phyloP scores from a whole-genome alignment of 2,113 vertebrate species.

The Stictonetta naevosa region DNA sequence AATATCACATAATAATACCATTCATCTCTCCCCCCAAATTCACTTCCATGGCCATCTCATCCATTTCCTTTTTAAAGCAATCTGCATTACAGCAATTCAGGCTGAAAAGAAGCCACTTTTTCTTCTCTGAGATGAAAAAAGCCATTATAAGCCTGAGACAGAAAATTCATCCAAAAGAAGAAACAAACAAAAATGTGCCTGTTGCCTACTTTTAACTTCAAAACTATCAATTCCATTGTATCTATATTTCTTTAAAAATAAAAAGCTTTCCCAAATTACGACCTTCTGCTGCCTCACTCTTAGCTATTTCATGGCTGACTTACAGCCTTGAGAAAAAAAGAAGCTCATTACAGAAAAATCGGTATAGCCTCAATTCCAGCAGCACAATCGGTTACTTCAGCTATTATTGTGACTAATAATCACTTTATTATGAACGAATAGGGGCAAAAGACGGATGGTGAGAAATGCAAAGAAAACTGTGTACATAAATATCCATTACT shows the following conservation, averaged over 20 bases:
- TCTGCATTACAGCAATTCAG: background rate
- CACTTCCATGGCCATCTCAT: background rate
- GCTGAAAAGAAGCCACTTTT: background rate
- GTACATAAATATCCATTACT: background rate
- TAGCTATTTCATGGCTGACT: slow-evolving; percentile 18
- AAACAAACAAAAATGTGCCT: background rate
- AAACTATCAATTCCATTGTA: background rate
- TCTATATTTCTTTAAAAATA: slow-evolving; percentile 29
- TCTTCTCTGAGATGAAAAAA: background rate
- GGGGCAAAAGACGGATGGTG: background rate
- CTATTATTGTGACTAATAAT: slow-evolving; percentile 5
- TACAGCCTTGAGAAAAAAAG: background rate
- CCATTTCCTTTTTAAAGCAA: background rate
- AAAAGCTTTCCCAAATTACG: slow-evolving; percentile 13
- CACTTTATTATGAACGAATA: background rate
- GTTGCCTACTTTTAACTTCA: slow-evolving; percentile 3
- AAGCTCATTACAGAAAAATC: background rate
- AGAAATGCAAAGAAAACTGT: background rate
- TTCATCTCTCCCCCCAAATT: background rate
- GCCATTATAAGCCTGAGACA: background rate
- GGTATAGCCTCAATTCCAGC: background rate
- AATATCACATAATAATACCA: background rate
- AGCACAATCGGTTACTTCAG: background rate
- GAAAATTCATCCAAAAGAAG: background rate
- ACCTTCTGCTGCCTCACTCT: slow-evolving; percentile 28